A percentile compares a stretch with the other conserved stretches of the same genome.
These are phyloP conservation scores for Paramormyrops kingsleyae DNA, from an alignment of 2,113 vertebrate species.

Conservation along the genomic window DNA sequence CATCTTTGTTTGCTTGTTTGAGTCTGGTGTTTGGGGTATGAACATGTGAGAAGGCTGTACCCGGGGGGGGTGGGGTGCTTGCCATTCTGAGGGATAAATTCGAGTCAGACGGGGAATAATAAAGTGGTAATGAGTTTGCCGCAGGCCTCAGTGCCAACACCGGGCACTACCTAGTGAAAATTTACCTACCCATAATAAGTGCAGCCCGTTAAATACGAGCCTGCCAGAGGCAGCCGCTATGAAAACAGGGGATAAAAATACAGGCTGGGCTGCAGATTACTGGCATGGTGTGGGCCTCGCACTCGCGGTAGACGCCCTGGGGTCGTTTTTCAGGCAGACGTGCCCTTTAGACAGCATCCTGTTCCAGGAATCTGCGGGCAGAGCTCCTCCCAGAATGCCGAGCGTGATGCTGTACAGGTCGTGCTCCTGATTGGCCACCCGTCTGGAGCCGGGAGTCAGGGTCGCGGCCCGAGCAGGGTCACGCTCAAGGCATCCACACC, in stretches of 20 bases:
- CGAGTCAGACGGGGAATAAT: conserved; percentile 46
- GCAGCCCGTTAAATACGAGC: conserved; percentile 25
- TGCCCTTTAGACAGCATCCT: not conserved
- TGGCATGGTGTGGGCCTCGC: not conserved
- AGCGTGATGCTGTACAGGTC: not conserved
- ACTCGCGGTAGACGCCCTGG: not conserved
- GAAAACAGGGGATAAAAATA: conserved; percentile 1
- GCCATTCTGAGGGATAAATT: conserved; percentile 44
- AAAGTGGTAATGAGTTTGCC: conserved; percentile 49
- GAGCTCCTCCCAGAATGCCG: not conserved
- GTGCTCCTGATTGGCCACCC: not conserved
- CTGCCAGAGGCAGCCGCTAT: conserved; percentile 5
- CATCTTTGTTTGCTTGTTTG: not conserved
- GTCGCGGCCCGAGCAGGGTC: not conserved
- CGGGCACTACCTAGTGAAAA: conserved; percentile 32
- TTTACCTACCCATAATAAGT: conserved; percentile 43
- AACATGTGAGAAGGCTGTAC: not conserved
- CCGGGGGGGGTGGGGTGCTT: not conserved
- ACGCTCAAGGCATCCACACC: not conserved
- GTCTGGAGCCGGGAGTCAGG: not conserved
- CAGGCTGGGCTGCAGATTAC: not conserved
- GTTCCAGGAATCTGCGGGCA: not conserved
- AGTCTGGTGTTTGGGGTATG: not conserved
- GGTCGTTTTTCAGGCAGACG: not conserved
- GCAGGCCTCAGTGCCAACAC: conserved; percentile 37